Base-by-base conservation (phyloP, 2,113 vertebrate genomes). In the Canis aureus region DNA sequence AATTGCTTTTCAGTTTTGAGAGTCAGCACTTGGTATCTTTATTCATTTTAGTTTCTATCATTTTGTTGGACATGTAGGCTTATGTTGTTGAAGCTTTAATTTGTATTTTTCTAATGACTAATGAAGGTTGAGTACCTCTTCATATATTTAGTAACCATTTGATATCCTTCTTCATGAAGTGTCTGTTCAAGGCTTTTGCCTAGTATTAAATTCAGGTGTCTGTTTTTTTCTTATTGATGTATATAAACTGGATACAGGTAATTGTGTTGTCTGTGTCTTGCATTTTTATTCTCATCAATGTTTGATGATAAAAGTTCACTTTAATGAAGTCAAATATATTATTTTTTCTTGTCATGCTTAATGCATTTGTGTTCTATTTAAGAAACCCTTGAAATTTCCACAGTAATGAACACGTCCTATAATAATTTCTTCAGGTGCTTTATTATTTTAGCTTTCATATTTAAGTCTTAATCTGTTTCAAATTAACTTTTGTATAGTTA, bases 71-170 rank as follows among this genome's bases (percentile, higher is more conserved):
- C 6, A 23, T 69, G 13, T 64, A 27, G 8, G 76, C 43, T 49
- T 66, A 94, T 87, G 88, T 69, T 12, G n/a, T 55, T 88, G 27
- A 60, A 9, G 51, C 17, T 62, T 94, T 92, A 78, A 83, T 76
- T 83, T 88, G 29, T 49, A n/a, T 91, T 92, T 91, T 10, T 27
- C 57, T 94, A 62, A n/a, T 91, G 8, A 86, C 32, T 92, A 71
- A 15, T 43, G 25, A 62, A 62, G 15, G 0, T 81, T 81, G 53
- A 64, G n/a, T 8, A 73, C 15, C 27, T 82, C 59, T 94, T 71
- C 12, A 20, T 53, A 32, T 82, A 6, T 87, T 49, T 76, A 19
- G 55, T 69, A n/a, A 12, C 22, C 51, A 83, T 88, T 91, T 69
- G 22, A 22, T 83, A n/a, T 62, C 11, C 12, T 69, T 76, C 57